These are phyloP conservation scores for Oplegnathus fasciatus DNA, from an alignment of 2,113 vertebrate genomes.

Conservation along the genomic window DNA sequence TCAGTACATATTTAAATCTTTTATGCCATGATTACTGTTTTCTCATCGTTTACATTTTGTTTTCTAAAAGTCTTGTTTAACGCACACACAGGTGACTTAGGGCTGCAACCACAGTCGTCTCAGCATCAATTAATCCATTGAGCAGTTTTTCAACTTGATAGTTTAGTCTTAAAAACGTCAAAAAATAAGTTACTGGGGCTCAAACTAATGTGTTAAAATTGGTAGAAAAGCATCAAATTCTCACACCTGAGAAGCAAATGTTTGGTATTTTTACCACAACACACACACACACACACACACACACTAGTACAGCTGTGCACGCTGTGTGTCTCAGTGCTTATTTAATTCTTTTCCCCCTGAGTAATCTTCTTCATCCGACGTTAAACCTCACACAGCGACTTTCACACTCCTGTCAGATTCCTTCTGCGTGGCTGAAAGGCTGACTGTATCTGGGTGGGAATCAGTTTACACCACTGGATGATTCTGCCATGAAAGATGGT, in stretches of 20 bases:
- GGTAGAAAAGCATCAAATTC: slow-evolving; percentile 3
- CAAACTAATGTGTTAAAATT: not conserved
- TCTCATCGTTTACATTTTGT: too few species aligned
- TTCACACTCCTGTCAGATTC: slow-evolving; percentile 66
- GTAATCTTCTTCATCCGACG: slow-evolving; percentile 57
- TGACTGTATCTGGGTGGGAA: slow-evolving; percentile 64
- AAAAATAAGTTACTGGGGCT: not conserved
- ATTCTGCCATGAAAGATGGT: slow-evolving; percentile 44
- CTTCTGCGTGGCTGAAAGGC: slow-evolving; percentile 55
- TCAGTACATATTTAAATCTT: not conserved
- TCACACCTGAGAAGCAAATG: slow-evolving; percentile 13
- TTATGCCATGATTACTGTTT: not conserved
- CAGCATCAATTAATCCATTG: not conserved
- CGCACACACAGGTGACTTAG: too few species aligned
- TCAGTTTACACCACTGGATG: slow-evolving; percentile 39
- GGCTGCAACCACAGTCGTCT: too few species aligned
- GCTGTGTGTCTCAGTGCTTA: slow-evolving; percentile 11
- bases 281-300: slow-evolving; percentile 17
- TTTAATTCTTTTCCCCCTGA: slow-evolving; percentile 46
- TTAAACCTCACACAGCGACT: slow-evolving; percentile 59
- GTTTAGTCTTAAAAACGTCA: not conserved
- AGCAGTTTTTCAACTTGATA: not conserved
- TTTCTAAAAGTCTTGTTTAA: too few species aligned
- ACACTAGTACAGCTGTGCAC: not conserved
- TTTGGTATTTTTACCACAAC: slow-evolving; percentile 1